Base-by-base conservation (phyloP, 2,113 vertebrate genomes). In the Daubentonia madagascariensis region DNA sequence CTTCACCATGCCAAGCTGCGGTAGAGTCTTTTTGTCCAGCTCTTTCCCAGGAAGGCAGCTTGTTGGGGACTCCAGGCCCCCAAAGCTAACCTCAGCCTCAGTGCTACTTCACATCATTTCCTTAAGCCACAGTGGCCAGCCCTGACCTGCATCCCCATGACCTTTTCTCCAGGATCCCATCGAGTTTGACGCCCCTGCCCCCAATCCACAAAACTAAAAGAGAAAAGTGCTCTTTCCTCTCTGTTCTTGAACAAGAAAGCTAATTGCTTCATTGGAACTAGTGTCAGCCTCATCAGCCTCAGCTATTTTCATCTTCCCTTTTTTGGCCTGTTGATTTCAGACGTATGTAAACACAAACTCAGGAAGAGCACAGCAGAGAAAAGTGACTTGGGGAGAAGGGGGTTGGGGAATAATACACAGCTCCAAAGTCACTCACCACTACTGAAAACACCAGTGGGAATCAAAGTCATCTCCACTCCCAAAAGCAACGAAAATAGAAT, bases 231-330 rank as follows among this genome's bases (percentile, higher is more conserved):
- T 40, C n/a, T 91, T 40, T 54, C 61, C 22, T 50, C 10, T 75
- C 50, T 63, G 6, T 57, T 93, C 75, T 97, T 59, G 40, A 93
- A 92, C 37, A 78, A 95, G 65, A 88, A 88, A 93, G 9, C 14
- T 59, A 59, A 72, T 78, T 43, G 6, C 72, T 43, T 48, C 63
- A 8, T 35, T 67, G 37, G 43, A 93, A 88, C 57, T 63, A 48
- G 12, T 79, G 25, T 86, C 59, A 75, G 10, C 48, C 52, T 85
- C 54, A 73, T 80, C 57, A 67, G 79, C 28, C 32, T 92, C 80
- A 37, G 32, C 35, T 80, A 80, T 70, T 94, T 96, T 86, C 54
- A 92, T 59, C 6, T 76, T 92, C 16, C 5, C 37, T 35, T 89
- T 92, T 89, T 3, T 78, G n/a, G 40, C 43, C 22, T 73, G 13